Evolutionary conservation across 2,113 vertebrate genomes (phyloP), one percentile per base, ranked within the genome.

Genomic region (Podarcis cretensis): DNA sequence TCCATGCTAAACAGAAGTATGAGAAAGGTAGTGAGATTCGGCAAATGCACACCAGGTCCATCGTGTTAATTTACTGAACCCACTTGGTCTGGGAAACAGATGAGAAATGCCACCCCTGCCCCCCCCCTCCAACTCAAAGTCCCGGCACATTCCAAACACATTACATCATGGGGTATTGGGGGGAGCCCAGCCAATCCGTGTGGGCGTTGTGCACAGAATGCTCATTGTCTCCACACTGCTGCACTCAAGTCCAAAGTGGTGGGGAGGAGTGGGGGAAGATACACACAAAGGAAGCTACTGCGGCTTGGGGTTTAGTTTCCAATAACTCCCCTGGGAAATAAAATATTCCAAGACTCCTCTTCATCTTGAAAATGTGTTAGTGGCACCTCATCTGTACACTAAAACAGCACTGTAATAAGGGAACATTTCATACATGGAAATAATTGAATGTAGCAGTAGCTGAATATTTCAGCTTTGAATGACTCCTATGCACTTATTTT

Each of bases 81-180:
- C 85, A 85, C 77, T 82, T 83, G 83, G 83, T 89, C 85, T 91
- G 92, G 87, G 87, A 91, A 93, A 91, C 76, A 75, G 78, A 89
- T n/a, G 89, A 75, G 77, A 71, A 87, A 84, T 83, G 59, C 69
- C 78, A 54, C 75, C 84, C 84, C 74, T 32, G 8, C 79, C 35
- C 48, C 43, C 75, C 66, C 54, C 84, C 68, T 82, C 84, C 89
- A 86, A 79, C 79, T 76, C 63, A 77, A 77, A 86, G 85, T 80
- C 85, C 91, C 90, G 20, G 89, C 91, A 91, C 96, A 97, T 97
- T 97, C 97, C 96, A 93, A 83, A 87, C 87, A 91, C 93, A 88
- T 97, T 95, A 97, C 96, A 96, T 97, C 96, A 97, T 93, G 94
- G 95, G 95, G 93, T 97, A 96, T 93, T 94, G 91, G 89, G 87